Conservation (phyloP, 2,888 invertebrate species). For the Meta bourneti region DNA sequence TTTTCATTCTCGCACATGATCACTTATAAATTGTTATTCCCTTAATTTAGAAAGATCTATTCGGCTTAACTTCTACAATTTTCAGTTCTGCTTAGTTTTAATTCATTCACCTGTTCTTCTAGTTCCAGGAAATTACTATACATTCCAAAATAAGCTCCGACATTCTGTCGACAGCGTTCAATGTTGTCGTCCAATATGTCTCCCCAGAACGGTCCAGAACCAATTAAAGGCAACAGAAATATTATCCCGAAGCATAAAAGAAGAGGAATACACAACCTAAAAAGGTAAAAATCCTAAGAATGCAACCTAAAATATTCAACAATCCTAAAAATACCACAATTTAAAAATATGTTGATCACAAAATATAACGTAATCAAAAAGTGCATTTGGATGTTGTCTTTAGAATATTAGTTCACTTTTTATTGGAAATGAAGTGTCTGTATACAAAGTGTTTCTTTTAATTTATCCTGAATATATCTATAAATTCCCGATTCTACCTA, state of each 20-base stretch:
- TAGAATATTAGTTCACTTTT: neutral
- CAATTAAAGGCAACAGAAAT: constrained; percentile 50
- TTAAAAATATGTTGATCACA: too few relatives aligned
- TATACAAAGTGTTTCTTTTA: too few relatives aligned
- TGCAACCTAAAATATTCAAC: neutral
- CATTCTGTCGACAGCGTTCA: constrained; percentile 5
- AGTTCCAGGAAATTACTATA: constrained; percentile 55
- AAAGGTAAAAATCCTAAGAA: neutral
- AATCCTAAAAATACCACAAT: too few relatives aligned
- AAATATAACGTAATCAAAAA: too few relatives aligned
- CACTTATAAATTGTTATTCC: too few relatives aligned
- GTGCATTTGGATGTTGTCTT: neutral
- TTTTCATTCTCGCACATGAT: too few relatives aligned
- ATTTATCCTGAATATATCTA: too few relatives aligned
- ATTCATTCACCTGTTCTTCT: constrained; percentile 56
- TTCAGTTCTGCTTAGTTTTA: too few relatives aligned
- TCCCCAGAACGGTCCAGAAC: constrained; percentile 66
- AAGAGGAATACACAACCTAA: constrained; percentile 61
- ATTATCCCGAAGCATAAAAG: constrained; percentile 48
- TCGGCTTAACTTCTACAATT: too few relatives aligned
- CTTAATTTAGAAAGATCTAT: too few relatives aligned
- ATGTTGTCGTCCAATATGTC: constrained; percentile 36
- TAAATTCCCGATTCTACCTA: too few relatives aligned
- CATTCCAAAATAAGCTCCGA: constrained; percentile 49
- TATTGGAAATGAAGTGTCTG: too few relatives aligned